Percentiles rank a stretch among this genome's conserved stretches.
phyloP scores from a whole-genome alignment of 2,888 invertebrate species.

The Chaitophorus viminalis region DNA sequence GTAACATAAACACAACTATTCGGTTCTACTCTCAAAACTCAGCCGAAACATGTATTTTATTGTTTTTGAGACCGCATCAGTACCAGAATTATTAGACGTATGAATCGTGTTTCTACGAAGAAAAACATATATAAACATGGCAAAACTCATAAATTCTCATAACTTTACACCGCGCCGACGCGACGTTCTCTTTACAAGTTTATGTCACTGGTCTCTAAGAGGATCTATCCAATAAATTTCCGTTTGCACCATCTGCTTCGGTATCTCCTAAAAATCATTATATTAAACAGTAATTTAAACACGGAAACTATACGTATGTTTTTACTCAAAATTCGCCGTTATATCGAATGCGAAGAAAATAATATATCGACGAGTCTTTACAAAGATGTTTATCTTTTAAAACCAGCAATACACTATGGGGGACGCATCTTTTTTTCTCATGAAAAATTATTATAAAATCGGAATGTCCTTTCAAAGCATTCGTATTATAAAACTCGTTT shows the following conservation, averaged over 20 bases:
- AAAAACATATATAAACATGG: not conserved
- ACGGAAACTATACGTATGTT: not conserved
- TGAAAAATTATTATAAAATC: not conserved
- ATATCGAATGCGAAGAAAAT: slow-evolving; percentile 16
- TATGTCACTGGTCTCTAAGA: slow-evolving; percentile 14
- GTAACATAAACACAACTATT: slow-evolving; percentile 14
- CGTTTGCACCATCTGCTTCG: slow-evolving; percentile 2
- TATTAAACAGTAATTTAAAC: slow-evolving; percentile 26
- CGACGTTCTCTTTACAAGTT: slow-evolving; percentile 34
- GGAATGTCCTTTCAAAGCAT: not conserved
- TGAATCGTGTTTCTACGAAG: not conserved
- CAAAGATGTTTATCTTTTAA: slow-evolving; percentile 13
- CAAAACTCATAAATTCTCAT: slow-evolving; percentile 47
- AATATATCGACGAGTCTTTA: not conserved
- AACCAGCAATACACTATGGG: not conserved
- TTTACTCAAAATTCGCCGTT: slow-evolving; percentile 31
- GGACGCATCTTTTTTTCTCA: not conserved
- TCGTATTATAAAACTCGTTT: not conserved
- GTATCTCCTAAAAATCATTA: slow-evolving; percentile 29
- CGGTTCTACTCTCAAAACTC: not conserved
- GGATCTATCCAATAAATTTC: slow-evolving; percentile 49
- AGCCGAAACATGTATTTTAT: slow-evolving; percentile 42
- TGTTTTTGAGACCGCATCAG: slow-evolving; percentile 9
- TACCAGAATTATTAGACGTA: slow-evolving; percentile 29
- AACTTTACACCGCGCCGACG: slow-evolving; percentile 30